These are phyloP conservation scores for Pheosia tremula DNA, from an alignment of 2,888 invertebrate species.

Conservation along the genomic window DNA sequence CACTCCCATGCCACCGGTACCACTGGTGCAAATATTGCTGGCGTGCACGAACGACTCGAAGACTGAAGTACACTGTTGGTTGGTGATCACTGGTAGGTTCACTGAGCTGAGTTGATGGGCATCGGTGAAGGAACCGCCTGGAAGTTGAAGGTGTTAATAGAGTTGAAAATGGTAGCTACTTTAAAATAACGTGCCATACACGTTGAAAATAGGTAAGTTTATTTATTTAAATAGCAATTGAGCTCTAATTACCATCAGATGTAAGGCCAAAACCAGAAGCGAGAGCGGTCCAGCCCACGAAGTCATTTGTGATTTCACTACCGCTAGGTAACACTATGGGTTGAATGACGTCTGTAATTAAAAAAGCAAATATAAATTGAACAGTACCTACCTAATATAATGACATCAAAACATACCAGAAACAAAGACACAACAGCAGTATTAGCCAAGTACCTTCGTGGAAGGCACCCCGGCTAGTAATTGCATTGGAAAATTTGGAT, in stretches of 20 bases:
- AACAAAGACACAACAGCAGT: no score
- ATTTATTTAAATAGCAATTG: no score
- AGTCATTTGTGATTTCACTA: slow-evolving; percentile 37
- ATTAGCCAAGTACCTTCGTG: no score
- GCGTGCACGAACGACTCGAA: slow-evolving; percentile 42
- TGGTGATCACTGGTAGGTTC: slow-evolving; percentile 50
- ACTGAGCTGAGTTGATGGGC: slow-evolving; percentile 55
- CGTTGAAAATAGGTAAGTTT: no score
- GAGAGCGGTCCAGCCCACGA: slow-evolving; percentile 38
- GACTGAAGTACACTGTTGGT: slow-evolving; percentile 39
- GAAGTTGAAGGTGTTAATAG: neutral
- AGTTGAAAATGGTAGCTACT: no score
- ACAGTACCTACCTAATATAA: no score
- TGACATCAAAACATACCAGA: no score
- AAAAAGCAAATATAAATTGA: neutral
- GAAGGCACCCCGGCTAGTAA: no score
- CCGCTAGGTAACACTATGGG: slow-evolving; percentile 52
- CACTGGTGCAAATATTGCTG: slow-evolving; percentile 60
- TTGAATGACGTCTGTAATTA: slow-evolving; percentile 48
- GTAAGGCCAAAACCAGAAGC: slow-evolving; percentile 62
- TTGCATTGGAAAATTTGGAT: no score
- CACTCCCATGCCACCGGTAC: slow-evolving; percentile 49
- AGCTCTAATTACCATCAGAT: slow-evolving; percentile 44
- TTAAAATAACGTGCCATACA: no score
- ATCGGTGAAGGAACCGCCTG: slow-evolving; percentile 44